Base-by-base conservation (phyloP, 1,140 invertebrate species). In the Protaetia brevitarsis region DNA sequence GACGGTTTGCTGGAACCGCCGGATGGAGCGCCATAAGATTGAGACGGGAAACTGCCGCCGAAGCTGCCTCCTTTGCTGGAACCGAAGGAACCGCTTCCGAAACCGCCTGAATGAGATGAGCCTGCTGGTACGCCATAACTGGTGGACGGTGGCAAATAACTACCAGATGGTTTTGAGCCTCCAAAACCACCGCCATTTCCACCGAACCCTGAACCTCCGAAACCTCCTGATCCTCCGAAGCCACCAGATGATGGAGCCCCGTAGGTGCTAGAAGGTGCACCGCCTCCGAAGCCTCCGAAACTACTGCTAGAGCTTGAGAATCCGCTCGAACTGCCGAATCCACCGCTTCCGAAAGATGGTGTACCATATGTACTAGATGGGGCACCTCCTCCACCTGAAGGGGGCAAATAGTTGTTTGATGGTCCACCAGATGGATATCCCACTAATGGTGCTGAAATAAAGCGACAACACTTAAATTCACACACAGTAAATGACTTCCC, bases 81-180 rank as follows among this genome's bases (percentile, higher is more conserved):
- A 0, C 76, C 73, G 4, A 73, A 77, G 0, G 76, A 79, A 37
- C 73, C 63, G 45, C 75, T 64, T 66, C 72, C 65, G 68, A 69
- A 73, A 68, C 73, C 75, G 16, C 79, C 78, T 21, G 82, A 81
- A 64, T 70, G 62, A 30, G 66, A 29, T 19, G 78, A 76, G 7
- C 27, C 67, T 58, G 77, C 77, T 36, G 68, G 63, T 13, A 65
- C 56, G 7, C 67, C 67, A 66, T 67, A 71, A 37, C 68, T 64
- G 3, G 80, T 81, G 0, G 81, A 82, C 21, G 81, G 81, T 31
- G 80, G 80, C 27, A 81, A 70, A 45, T 82, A 82, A 57, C 66
- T 77, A 27, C 79, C 76, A 0, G 74, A 68, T 11, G 77, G 6
- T 23, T 76, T 76, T 6, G 79, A 77, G n/a, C 74, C 73, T 10